These are phyloP conservation scores for Leucopsar rothschildi DNA, from an alignment of 2,113 vertebrate species.

Conservation along the genomic window DNA sequence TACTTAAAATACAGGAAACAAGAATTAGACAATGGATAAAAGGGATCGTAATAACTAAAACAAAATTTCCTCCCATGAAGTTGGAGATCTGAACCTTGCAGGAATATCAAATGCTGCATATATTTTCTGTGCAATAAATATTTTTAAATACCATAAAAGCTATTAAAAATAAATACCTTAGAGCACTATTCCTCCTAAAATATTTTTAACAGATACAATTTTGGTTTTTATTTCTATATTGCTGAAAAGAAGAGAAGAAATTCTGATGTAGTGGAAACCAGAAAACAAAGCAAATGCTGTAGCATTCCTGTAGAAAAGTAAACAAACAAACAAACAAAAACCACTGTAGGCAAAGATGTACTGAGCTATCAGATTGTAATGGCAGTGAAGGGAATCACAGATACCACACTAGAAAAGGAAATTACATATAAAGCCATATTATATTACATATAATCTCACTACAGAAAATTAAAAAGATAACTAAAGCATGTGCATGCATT, in stretches of 20 bases:
- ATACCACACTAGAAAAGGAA: not conserved
- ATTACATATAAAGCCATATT: not conserved
- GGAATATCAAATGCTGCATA: conserved; percentile 20
- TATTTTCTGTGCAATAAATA: conserved; percentile 33
- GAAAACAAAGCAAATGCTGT: not conserved
- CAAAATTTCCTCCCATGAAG: conserved; percentile 18
- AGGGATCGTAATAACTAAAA: conserved; percentile 10
- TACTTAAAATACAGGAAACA: conserved; percentile 44
- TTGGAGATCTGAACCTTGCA: not conserved
- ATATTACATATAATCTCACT: not conserved
- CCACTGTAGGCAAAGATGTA: not conserved
- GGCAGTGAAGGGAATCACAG: not conserved
- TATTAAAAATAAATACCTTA: conserved; percentile 47
- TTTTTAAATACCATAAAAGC: not conserved
- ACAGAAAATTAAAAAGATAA: not conserved
- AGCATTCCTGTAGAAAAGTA: not conserved
- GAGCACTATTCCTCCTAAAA: not conserved
- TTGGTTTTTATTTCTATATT: not conserved
- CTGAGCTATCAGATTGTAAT: not conserved
- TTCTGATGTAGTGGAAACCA: not conserved
- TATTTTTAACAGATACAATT: not conserved
- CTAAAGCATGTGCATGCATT: not conserved
- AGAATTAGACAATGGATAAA: conserved; percentile 50
- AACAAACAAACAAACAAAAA: not conserved
- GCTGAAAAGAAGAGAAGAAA: conserved; percentile 1